Base-by-base conservation (phyloP, 2,888 invertebrate genomes). In the Caenorhabditis japonica region DNA sequence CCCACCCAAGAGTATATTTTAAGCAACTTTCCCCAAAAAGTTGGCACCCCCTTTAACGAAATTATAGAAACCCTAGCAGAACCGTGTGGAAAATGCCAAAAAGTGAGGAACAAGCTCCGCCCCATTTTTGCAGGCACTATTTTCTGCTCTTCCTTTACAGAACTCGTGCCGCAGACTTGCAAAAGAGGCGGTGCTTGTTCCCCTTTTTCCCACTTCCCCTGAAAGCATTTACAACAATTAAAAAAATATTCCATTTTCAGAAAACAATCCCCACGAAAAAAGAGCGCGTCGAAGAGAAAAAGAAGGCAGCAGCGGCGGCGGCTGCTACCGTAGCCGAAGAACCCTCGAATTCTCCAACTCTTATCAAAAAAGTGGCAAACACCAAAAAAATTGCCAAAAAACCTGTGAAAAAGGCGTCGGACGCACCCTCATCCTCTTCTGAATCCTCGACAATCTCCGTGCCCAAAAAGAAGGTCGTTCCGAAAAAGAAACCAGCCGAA, bases 191-290 rank as follows among this genome's bases (percentile, higher is more conserved):
- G n/a, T n/a, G n/a, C n/a, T n/a, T n/a, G n/a, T n/a, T n/a, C n/a
- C n/a, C n/a, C n/a, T n/a, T n/a, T n/a, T n/a, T n/a, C n/a, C 44
- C 19, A 43, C 3, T 21, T 7, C 19, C 19, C 8, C 8, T 19
- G 8, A 21, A 19, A 5, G 43, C 8, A 43, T 19, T 19, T n/a
- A n/a, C 13, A n/a, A 3, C 13, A 10, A 38, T 4, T 38, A n/a
- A n/a, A 12, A 12, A 38, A 4, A 38, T 38, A n/a, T 38, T 38
- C 38, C 12, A 10, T 5, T 39, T 17, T 10, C 43, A 53, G 27
- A 55, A 43, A 30, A 47, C 43, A 10, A 21, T 64, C 23, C 47
- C 68, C n/a, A 43, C 58, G 36, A 68, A 68, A 27, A 58, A 58
- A 21, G 58, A 68, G 34, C 52, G 58, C 0, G 68, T 58, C 4